A percentile compares a stretch with the other conserved stretches of the same genome.
phyloP scores from a whole-genome alignment of 2,888 invertebrate genomes.

The Lissonota sp. region DNA sequence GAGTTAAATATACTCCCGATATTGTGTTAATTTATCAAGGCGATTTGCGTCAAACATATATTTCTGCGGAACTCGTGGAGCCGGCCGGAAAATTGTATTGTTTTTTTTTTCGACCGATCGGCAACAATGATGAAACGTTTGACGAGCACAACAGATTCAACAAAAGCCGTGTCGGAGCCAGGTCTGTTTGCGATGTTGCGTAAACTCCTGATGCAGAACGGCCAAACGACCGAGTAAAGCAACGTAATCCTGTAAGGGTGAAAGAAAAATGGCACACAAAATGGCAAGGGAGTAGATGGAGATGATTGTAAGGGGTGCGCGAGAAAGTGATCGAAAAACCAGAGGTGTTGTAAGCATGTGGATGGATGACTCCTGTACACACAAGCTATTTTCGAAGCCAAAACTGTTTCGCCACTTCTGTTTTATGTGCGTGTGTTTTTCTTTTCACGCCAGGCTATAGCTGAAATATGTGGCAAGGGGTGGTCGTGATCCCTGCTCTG shows the following conservation, averaged over 20 bases:
- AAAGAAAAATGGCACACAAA: background rate
- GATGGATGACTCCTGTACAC: constrained; percentile 73
- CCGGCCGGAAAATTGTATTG: too few species aligned
- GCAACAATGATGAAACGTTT: background rate
- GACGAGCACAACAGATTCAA: background rate
- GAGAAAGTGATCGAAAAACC: constrained; percentile 38
- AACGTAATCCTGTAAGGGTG: background rate
- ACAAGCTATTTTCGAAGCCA: constrained; percentile 65
- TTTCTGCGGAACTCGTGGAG: too few species aligned
- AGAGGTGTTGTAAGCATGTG: constrained; percentile 59
- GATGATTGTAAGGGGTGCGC: background rate
- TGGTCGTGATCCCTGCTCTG: too few species aligned
- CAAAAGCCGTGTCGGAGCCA: background rate
- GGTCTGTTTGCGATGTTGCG: background rate
- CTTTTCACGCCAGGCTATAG: too few species aligned
- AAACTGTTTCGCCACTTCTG: constrained; percentile 22
- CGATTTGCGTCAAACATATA: too few species aligned
- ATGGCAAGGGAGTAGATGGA: too few species aligned
- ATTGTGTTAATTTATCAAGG: constrained; percentile 42
- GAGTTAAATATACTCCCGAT: constrained; percentile 16
- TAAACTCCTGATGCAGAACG: background rate
- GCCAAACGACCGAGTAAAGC: background rate
- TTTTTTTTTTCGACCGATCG: constrained; percentile 12
- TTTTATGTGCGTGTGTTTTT: constrained; percentile 29
- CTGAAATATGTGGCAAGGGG: too few species aligned